These are phyloP conservation scores for Theocolax elegans DNA, from an alignment of 1,140 invertebrate species.

Conservation along the genomic window DNA sequence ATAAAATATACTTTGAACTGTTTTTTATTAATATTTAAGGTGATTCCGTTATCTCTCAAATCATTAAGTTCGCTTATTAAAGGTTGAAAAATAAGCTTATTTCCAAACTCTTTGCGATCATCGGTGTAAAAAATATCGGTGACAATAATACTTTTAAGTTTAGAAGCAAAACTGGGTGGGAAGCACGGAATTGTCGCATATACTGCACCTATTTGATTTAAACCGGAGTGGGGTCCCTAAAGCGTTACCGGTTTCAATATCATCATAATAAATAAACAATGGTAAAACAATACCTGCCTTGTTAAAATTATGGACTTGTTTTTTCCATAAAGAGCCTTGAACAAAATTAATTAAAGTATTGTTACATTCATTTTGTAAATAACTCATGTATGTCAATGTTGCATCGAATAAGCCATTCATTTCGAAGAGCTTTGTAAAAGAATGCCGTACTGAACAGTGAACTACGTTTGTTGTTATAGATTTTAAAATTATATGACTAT, in stretches of 20 bases:
- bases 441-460: not conserved
- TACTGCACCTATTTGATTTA: conserved; percentile 27
- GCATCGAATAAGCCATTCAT: conserved; percentile 13
- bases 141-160: conserved; percentile 25
- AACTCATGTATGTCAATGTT: not conserved
- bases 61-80: conserved; percentile 41
- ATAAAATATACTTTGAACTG: conserved; percentile 35
- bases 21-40: not conserved
- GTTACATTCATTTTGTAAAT: not conserved
- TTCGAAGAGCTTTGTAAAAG: not conserved
- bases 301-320: conserved; percentile 9
- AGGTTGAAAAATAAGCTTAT: conserved; percentile 30
- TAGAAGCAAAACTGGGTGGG: conserved; percentile 24
- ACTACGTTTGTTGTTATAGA: too few species aligned
- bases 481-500: too few species aligned
- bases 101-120: conserved; percentile 39
- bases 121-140: conserved; percentile 32
- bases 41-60: conserved; percentile 35
- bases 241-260: conserved; percentile 40
- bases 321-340: conserved; percentile 16
- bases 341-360: conserved; percentile 22
- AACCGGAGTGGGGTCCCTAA: conserved; percentile 39
- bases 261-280: conserved; percentile 44
- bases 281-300: conserved; percentile 39
- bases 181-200: conserved; percentile 28